A percentile compares a stretch with the other conserved stretches of the same genome.
phyloP scores from a whole-genome alignment of 2,113 vertebrate genomes.

The Garra rufa region DNA sequence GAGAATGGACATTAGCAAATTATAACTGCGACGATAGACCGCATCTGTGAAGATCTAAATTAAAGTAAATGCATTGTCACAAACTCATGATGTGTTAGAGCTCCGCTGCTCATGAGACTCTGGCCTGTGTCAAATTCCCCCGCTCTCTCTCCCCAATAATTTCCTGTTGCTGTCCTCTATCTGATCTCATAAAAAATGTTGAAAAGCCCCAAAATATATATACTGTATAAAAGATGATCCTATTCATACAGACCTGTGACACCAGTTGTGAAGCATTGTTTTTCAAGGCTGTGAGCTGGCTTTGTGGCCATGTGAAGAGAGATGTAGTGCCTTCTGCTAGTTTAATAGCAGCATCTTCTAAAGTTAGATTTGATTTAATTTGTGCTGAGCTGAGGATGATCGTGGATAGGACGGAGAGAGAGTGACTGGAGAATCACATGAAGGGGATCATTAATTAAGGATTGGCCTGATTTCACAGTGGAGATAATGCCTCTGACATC shows the following conservation, averaged over 20 bases:
- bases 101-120: background rate
- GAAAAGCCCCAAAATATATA: background rate
- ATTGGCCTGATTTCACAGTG: constrained; percentile 53
- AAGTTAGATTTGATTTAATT: constrained; percentile 50
- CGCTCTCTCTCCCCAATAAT: background rate
- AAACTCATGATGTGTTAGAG: background rate
- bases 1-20: background rate
- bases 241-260: background rate
- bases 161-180: constrained; percentile 6
- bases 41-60: background rate
- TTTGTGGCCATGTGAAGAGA: constrained; percentile 5
- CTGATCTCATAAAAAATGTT: background rate
- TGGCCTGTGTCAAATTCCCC: background rate
- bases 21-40: background rate
- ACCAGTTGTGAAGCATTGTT: background rate
- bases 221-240: background rate
- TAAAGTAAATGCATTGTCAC: background rate
- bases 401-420: background rate
- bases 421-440: constrained; percentile 42
- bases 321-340: constrained; percentile 14
- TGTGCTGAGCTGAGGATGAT: constrained; percentile 21
- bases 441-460: constrained; percentile 52
- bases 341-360: constrained; percentile 26
- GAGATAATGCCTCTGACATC: constrained; percentile 37
- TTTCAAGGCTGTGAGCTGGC: background rate